Base-by-base conservation (phyloP, 2,113 vertebrate genomes). In the Nicator chloris region DNA sequence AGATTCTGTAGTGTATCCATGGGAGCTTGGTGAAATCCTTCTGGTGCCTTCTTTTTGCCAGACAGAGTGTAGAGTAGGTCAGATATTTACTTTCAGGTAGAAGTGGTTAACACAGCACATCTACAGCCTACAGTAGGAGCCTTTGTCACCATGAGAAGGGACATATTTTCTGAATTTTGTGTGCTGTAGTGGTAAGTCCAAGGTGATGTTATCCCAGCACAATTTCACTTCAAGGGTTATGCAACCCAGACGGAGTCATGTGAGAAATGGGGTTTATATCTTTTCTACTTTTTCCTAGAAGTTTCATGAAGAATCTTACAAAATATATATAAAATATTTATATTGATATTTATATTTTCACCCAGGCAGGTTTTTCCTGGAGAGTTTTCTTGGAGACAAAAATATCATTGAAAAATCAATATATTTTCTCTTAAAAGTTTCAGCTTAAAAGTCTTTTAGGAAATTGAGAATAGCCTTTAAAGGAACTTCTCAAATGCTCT, bases 1-100 rank as follows among this genome's bases (percentile, higher is more conserved):
- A 78, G 19, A 13, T 54, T 68, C 40, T 2, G 0, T 0, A 0
- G 15, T 19, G 3, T 14, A 8, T 49, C 9, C 22, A 10, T 18
- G 9, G 21, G 15, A 63, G 14, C 2, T 28, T 15, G 5, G 17
- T 30, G n/a, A 50, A 57, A 37, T 18, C 4, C 22, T 30, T 60
- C 16, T 20, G 3, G 24, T 15, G 12, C 7, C 7, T 68, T 40
- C 11, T 8, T 7, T 47, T 68, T 57, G 6, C 17, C 37, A 59
- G 57, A 11, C 2, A n/a, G 15, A 39, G 15, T 28, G 4, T 56
- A 15, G 5, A 53, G 4, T 10, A 30, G 26, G 33, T 68, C 21
- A 39, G 4, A 23, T 47, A 33, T 70, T 84, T 45, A 23, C 54
- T 79, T 82, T n/a, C 10, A 33, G 19, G 21, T 8, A 63, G 13